Evolutionary conservation across 2,113 vertebrate genomes (phyloP).

Genomic region (Tyto alba): DNA sequence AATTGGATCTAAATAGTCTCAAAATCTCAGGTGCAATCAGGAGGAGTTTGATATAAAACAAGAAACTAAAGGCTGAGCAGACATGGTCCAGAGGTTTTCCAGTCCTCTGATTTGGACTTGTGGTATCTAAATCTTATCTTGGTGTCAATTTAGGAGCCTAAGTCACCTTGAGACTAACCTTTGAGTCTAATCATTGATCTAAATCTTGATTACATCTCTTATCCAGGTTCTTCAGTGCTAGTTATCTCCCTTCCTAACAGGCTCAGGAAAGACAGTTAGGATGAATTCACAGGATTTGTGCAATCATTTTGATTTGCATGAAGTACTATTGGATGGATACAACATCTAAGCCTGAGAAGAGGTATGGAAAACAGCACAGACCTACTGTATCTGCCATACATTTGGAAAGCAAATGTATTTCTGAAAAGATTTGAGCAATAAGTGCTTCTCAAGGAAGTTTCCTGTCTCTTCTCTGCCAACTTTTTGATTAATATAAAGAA

Average conservation of each 20-base stretch:
- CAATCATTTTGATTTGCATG: neutral
- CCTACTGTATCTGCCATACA: neutral
- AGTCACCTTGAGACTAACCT: neutral
- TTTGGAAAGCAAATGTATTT: neutral
- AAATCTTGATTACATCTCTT: neutral
- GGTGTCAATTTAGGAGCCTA: neutral
- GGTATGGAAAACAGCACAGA: neutral
- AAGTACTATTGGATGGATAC: neutral
- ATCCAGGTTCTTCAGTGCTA: neutral
- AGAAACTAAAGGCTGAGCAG: neutral
- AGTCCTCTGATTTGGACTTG: neutral
- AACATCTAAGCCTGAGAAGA: neutral
- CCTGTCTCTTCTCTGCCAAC: neutral
- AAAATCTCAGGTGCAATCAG: neutral
- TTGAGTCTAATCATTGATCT: neutral
- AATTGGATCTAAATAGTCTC: neutral
- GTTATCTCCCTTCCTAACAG: neutral
- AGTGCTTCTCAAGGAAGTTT: neutral
- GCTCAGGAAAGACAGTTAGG: neutral
- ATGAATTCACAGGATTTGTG: neutral
- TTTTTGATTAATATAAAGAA: neutral
- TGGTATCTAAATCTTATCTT: neutral
- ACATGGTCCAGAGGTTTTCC: neutral
- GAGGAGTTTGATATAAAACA: neutral
- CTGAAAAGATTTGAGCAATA: neutral